These are phyloP conservation scores for Crocuta crocuta DNA, from an alignment of 2,113 vertebrate genomes.

Conservation along the genomic window DNA sequence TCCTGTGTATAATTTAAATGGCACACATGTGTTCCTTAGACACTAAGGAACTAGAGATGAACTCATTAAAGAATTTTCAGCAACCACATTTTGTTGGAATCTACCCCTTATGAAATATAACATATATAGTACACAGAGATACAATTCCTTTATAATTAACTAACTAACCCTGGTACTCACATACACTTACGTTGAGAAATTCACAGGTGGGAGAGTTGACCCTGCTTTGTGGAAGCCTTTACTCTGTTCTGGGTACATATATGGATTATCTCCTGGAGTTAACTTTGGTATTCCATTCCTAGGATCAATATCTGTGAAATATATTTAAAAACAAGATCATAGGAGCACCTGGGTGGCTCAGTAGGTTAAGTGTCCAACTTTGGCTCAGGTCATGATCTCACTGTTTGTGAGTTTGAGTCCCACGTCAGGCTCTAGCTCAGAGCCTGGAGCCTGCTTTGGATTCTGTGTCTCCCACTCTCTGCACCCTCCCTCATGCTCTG, in stretches of 20 bases:
- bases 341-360: too few species aligned
- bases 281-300: conserved; percentile 78
- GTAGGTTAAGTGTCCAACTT: too few species aligned
- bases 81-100: neutral
- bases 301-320: conserved; percentile 68
- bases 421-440: too few species aligned
- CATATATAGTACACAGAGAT: neutral
- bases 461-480: too few species aligned
- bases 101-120: neutral
- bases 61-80: conserved; percentile 15
- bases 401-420: too few species aligned
- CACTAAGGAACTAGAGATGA: neutral
- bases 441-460: too few species aligned
- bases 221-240: conserved; percentile 75
- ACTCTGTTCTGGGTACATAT: conserved; percentile 75
- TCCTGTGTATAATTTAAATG: conserved; percentile 19
- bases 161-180: neutral
- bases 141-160: neutral
- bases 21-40: neutral
- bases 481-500: too few species aligned
- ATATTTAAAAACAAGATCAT: conserved; percentile 39
- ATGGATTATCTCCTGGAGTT: conserved; percentile 78
- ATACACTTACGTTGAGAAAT: conserved; percentile 73
- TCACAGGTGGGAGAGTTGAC: conserved; percentile 67
- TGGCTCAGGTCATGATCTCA: too few species aligned